These are phyloP conservation scores for Drosophila pseudotakahashii DNA, from an alignment of 2,888 invertebrate species.

Conservation along the genomic window DNA sequence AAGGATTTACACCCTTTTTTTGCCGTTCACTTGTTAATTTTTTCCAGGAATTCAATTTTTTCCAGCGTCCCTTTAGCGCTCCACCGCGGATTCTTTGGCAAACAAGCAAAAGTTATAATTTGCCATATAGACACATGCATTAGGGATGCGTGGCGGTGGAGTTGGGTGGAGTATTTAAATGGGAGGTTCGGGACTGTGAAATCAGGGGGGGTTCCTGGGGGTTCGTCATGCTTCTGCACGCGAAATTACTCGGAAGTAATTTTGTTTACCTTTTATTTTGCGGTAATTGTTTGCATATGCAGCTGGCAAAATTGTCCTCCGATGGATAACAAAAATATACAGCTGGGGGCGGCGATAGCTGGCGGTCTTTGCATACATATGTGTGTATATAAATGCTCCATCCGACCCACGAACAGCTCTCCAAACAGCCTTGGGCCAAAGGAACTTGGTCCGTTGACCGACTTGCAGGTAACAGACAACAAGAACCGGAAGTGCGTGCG, in stretches of 20 bases:
- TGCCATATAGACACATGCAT: constrained; percentile 52
- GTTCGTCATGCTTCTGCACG: constrained; percentile 60
- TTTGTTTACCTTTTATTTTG: constrained; percentile 79
- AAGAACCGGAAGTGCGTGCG: constrained; percentile 73
- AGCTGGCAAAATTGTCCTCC: constrained; percentile 69
- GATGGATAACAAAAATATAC: constrained; percentile 60
- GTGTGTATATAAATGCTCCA: background rate
- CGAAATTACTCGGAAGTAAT: constrained; percentile 76
- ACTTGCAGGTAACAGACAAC: constrained; percentile 52
- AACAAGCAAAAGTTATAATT: constrained; percentile 49
- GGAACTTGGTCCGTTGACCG: constrained; percentile 14
- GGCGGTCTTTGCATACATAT: background rate
- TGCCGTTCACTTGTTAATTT: background rate
- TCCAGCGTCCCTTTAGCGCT: background rate
- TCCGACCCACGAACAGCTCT: constrained; percentile 21
- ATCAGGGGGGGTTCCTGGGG: constrained; percentile 5
- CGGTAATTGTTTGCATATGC: constrained; percentile 77
- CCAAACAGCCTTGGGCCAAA: constrained; percentile 59
- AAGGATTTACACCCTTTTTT: constrained; percentile 3
- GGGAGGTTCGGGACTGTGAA: background rate
- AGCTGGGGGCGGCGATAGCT: background rate
- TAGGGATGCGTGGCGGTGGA: constrained; percentile 40
- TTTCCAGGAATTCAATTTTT: background rate
- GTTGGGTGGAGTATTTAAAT: constrained; percentile 2
- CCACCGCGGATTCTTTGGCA: constrained; percentile 3